Conservation (phyloP, 2,797 vertebrate genomes). For the Sparus aurata region DNA sequence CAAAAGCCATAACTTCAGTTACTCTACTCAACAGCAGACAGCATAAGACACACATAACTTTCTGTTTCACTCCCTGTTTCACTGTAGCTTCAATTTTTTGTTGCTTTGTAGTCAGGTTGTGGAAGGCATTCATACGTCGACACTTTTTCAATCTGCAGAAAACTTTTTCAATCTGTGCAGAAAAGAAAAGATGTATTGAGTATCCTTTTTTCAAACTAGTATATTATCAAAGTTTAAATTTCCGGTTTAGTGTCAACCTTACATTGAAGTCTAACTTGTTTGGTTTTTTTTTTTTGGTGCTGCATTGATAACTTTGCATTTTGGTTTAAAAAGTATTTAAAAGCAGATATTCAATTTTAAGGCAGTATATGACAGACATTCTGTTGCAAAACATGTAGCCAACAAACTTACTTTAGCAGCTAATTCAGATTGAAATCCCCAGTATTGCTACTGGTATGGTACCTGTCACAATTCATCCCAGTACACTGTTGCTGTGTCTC, state of each 20-base stretch:
- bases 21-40: neutral
- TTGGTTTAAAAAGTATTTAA: neutral
- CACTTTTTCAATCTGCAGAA: too few species aligned
- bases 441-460: conserved; percentile 11
- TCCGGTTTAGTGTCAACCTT: too few species aligned
- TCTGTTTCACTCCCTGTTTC: neutral
- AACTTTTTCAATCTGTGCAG: too few species aligned
- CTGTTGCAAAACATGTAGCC: neutral
- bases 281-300: neutral
- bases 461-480: neutral
- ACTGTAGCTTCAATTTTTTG: neutral
- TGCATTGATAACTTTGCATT: neutral
- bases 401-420: neutral
- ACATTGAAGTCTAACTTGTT: neutral
- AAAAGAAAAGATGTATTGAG: too few species aligned
- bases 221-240: too few species aligned
- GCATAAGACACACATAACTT: neutral
- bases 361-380: neutral
- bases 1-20: neutral
- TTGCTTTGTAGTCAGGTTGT: neutral
- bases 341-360: neutral
- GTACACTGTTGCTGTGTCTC: too few species aligned
- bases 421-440: neutral
- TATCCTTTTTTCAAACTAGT: too few species aligned
- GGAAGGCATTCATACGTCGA: too few species aligned